These are phyloP conservation scores for Autographa gamma DNA, from an alignment of 2,888 invertebrate species.

Conservation along the genomic window DNA sequence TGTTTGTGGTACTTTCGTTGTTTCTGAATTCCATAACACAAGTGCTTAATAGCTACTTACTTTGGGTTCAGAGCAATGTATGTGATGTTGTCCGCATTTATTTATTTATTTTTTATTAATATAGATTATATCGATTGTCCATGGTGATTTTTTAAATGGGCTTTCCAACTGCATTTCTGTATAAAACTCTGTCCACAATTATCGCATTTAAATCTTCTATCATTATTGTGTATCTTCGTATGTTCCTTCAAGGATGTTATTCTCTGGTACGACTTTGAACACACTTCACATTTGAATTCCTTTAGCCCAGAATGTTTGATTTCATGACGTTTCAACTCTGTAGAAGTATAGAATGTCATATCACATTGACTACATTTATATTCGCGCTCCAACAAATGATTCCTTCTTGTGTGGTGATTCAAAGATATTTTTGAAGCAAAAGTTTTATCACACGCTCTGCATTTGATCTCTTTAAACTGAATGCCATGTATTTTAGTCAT, in stretches of 20 bases:
- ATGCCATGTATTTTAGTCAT: slow-evolving; percentile 58
- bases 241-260: slow-evolving; percentile 64
- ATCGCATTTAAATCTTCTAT: slow-evolving; percentile 60
- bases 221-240: slow-evolving; percentile 66
- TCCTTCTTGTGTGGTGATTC: slow-evolving; percentile 77
- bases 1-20: too few relatives aligned
- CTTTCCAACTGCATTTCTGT: slow-evolving; percentile 67
- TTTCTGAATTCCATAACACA: too few relatives aligned
- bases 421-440: slow-evolving; percentile 81
- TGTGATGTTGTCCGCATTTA: too few relatives aligned
- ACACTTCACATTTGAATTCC: slow-evolving; percentile 73
- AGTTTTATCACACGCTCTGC: slow-evolving; percentile 67
- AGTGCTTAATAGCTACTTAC: too few relatives aligned
- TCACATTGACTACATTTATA: slow-evolving; percentile 53
- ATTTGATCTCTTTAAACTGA: slow-evolving; percentile 36
- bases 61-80: too few relatives aligned
- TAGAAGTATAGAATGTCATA: slow-evolving; percentile 48
- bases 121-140: slow-evolving; percentile 6
- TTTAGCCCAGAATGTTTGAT: slow-evolving; percentile 73
- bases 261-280: slow-evolving; percentile 68
- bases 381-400: slow-evolving; percentile 63
- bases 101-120: too few relatives aligned
- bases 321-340: slow-evolving; percentile 73
- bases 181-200: slow-evolving; percentile 66
- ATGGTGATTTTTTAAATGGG: slow-evolving; percentile 57